Base-by-base conservation (phyloP, 2,113 vertebrate genomes). In the Thoracochromis brauschi region DNA sequence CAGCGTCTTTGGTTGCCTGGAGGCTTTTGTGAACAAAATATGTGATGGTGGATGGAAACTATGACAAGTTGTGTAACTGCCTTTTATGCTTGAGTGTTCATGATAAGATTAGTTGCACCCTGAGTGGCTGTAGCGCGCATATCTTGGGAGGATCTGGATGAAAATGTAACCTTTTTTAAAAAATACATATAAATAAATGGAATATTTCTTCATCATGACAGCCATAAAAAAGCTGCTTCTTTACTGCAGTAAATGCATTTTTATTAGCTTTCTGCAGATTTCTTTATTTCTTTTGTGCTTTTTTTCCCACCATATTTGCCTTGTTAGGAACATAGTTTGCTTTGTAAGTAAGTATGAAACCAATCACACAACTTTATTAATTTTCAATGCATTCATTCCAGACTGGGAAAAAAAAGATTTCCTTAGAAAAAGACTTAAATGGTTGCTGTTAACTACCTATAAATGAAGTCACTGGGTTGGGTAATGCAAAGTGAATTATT, bases 21-120 rank as follows among this genome's bases (percentile, higher is more conserved):
- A 40, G 24, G 16, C 24, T 78, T 49, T 78, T 78, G 45, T 51
- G 73, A 49, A 31, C 4, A 31, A 78, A 78, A 78, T 47, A 40
- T 79, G 3, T 51, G 78, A 60, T 71, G 8, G 13, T 29, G 10
- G 35, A 5, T 68, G 13, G 68, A 68, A 38, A 42, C 4, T 19
- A 33, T n/a, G 12, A 26, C n/a, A 40, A 24, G 58, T 54, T 40
- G 21, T 26, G 35, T 81, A 60, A 45, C 10, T 2, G 16, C 16
- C 83, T 55, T 49, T 47, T 29, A 80, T 75, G 78, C 81, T 5
- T 86, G 47, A 85, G 26, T 81, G 55, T 49, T 33, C 29, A 8
- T 83, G 31, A 91, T 79, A 63, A 82, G 84, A 87, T 91, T 85
- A 87, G 47, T 57, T 63, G 71, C 58, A 85, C 68, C 57, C 49